phyloP scores from a whole-genome alignment of 2,113 vertebrate species.

The Aldabrachelys gigantea region DNA sequence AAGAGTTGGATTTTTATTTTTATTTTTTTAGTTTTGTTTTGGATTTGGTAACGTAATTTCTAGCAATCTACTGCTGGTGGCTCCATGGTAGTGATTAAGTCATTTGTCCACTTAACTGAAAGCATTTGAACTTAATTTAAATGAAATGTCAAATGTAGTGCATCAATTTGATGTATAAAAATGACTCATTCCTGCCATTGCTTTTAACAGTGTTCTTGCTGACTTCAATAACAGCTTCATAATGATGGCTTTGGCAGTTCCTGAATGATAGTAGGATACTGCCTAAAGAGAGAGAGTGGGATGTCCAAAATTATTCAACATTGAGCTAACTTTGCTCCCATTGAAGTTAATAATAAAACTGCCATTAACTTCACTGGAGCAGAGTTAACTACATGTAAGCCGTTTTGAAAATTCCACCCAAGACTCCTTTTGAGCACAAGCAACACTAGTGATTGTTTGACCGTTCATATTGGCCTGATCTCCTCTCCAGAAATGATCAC shows the following conservation, averaged over 20 bases:
- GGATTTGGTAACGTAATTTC: neutral
- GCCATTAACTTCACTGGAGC: neutral
- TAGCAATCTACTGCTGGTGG: neutral
- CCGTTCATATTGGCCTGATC: neutral
- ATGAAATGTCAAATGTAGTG: neutral
- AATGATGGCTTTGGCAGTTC: neutral
- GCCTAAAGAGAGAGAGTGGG: neutral
- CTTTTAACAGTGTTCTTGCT: neutral
- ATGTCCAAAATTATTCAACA: neutral
- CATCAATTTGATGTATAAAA: neutral
- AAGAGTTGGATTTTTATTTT: neutral
- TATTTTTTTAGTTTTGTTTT: neutral
- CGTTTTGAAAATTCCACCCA: fast-evolving
- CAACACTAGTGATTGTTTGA: neutral
- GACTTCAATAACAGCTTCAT: neutral
- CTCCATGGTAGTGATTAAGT: neutral
- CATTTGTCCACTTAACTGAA: neutral
- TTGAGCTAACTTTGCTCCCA: neutral
- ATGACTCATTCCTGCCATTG: neutral
- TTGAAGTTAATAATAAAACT: slow-evolving; percentile 11
- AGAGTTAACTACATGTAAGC: neutral
- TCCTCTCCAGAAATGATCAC: neutral
- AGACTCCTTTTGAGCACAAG: neutral
- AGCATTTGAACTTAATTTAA: neutral
- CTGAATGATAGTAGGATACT: neutral